A percentile compares a stretch with the other conserved stretches of the same genome.
Conservation (phyloP, 2,113 vertebrate species). For the Quiscalus mexicanus region DNA sequence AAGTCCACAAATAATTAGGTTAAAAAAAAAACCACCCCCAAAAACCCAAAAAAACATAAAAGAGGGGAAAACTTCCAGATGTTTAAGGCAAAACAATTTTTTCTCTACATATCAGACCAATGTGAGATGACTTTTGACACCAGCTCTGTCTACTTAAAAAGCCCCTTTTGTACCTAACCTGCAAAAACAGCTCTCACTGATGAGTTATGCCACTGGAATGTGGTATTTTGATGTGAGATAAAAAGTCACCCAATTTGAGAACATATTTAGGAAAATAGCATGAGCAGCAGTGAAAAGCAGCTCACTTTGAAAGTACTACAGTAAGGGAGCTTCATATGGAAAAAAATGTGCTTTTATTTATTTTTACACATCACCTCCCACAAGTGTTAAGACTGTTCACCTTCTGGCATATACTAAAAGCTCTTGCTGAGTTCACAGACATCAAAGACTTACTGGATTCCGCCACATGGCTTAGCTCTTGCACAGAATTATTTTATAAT, state of each 20-base stretch:
- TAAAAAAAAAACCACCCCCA: neutral
- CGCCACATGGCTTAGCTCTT: neutral
- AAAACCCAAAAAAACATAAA: neutral
- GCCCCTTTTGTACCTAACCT: neutral
- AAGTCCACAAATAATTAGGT: neutral
- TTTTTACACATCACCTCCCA: constrained; percentile 13
- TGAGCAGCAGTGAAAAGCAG: neutral
- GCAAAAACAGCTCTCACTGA: neutral
- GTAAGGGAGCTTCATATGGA: neutral
- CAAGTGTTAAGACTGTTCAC: neutral
- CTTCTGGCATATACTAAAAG: constrained; percentile 15
- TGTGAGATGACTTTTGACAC: neutral
- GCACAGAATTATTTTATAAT: neutral
- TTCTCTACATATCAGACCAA: neutral
- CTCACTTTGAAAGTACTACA: neutral
- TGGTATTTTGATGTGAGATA: constrained; percentile 40
- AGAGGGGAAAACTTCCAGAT: neutral
- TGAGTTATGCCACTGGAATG: neutral
- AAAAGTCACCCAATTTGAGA: constrained; percentile 14
- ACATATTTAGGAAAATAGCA: neutral
- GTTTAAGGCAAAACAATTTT: neutral
- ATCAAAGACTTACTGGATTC: neutral
- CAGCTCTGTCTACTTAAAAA: neutral
- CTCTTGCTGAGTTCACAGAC: neutral
- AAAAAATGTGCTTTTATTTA: constrained; percentile 35